Conservation (phyloP, 2,888 invertebrate genomes). For the Eledona agricola region DNA sequence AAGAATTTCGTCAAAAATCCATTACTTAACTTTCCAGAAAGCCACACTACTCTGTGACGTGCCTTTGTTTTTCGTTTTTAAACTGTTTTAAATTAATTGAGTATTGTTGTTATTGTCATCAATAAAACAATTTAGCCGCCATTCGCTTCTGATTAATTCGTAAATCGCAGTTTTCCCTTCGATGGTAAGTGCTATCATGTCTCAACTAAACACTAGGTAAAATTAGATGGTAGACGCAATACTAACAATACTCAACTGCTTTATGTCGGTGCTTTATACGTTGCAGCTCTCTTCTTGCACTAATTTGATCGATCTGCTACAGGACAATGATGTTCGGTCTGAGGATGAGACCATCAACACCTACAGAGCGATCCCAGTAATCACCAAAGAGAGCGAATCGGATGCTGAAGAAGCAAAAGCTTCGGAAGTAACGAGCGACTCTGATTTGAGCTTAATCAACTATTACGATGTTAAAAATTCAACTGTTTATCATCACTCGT, state of each 20-base stretch:
- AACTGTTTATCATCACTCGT: conserved; percentile 43
- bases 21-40: conserved; percentile 60
- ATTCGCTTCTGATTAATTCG: neutral
- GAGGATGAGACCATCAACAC: conserved; percentile 26
- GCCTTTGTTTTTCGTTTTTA: conserved; percentile 6
- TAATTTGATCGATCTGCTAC: too few relatives aligned
- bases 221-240: conserved; percentile 48
- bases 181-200: conserved; percentile 3
- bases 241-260: conserved; percentile 59
- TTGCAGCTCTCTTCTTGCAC: too few relatives aligned
- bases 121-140: conserved; percentile 23
- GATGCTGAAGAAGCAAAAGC: conserved; percentile 7
- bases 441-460: conserved; percentile 58
- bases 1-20: conserved; percentile 68
- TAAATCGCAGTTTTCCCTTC: neutral
- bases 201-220: conserved; percentile 2
- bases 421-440: conserved; percentile 58
- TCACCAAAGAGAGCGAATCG: conserved; percentile 14
- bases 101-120: conserved; percentile 24
- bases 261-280: conserved; percentile 25
- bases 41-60: conserved; percentile 44
- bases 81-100: conserved; percentile 10
- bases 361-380: conserved; percentile 39
- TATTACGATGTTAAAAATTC: conserved; percentile 59
- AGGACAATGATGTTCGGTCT: too few relatives aligned